phyloP scores from a whole-genome alignment of 2,113 vertebrate species.

The Microtus pennsylvanicus region DNA sequence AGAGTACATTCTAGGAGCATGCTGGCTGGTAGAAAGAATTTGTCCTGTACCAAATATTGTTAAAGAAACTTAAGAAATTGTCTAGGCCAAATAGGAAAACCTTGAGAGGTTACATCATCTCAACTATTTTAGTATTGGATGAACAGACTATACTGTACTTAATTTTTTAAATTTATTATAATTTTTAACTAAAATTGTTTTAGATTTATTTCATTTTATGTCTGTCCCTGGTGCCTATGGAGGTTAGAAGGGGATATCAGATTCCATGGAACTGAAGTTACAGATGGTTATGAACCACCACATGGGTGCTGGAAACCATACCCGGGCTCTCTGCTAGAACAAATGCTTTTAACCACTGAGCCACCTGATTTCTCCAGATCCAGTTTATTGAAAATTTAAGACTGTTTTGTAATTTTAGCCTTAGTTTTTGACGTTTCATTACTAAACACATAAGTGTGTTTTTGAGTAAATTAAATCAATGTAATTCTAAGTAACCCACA shows the following conservation, averaged over 20 bases:
- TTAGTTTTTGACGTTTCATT: background rate
- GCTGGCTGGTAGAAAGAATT: background rate
- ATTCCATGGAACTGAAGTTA: background rate
- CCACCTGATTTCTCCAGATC: background rate
- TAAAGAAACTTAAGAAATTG: slow-evolving; percentile 6
- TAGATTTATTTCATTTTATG: background rate
- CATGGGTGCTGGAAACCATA: background rate
- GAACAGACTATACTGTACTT: background rate
- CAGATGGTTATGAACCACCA: background rate
- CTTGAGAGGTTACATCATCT: background rate
- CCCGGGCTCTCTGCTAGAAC: background rate
- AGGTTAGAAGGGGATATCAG: background rate
- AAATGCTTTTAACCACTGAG: background rate
- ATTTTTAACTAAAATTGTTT: background rate
- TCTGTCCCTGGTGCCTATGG: background rate
- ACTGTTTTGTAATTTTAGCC: background rate
- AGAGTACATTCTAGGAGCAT: background rate
- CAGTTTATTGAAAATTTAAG: background rate
- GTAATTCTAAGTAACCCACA: background rate
- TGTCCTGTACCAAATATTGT: background rate
- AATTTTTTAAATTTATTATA: background rate
- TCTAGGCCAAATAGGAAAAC: background rate
- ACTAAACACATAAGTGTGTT: background rate
- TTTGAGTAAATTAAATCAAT: background rate
- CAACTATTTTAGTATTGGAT: background rate